Evolutionary conservation across 2,797 vertebrate genomes (phyloP).

Genomic region (Cryptoblepharus egeriae): DNA sequence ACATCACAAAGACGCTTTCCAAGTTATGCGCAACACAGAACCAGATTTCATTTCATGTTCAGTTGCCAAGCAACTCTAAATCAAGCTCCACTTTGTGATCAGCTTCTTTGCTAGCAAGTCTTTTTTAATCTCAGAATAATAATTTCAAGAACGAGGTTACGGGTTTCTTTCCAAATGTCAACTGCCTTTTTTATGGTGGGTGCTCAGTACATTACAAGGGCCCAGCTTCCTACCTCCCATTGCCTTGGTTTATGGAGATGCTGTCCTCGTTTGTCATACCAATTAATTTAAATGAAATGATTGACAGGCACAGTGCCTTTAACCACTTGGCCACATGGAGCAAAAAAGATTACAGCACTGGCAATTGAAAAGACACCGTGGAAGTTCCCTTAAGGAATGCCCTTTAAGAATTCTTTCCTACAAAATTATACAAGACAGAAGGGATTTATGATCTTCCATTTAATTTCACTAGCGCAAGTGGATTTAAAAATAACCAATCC

Average conservation of each 20-base stretch:
- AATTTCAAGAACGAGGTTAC: slow-evolving; percentile 54
- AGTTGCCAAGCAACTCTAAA: slow-evolving; percentile 46
- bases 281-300: slow-evolving; percentile 55
- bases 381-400: neutral
- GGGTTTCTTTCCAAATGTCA: slow-evolving; percentile 59
- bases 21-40: slow-evolving; percentile 39
- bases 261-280: slow-evolving; percentile 40
- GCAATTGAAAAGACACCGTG: too few relatives aligned
- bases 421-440: slow-evolving; percentile 12
- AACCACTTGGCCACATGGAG: slow-evolving; percentile 33
- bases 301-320: too few relatives aligned
- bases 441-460: neutral
- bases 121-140: slow-evolving; percentile 43
- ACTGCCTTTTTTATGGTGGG: neutral
- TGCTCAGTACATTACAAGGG: slow-evolving; percentile 32
- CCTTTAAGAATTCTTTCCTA: slow-evolving; percentile 16
- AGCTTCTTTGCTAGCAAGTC: slow-evolving; percentile 42
- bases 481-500: neutral
- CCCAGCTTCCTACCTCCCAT: slow-evolving; percentile 33
- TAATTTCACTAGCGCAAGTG: neutral
- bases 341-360: neutral
- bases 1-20: slow-evolving; percentile 51
- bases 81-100: slow-evolving; percentile 42
- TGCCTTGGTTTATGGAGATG: slow-evolving; percentile 41
- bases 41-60: slow-evolving; percentile 51